These are phyloP conservation scores for Dioctria rufipes DNA, from an alignment of 2,888 invertebrate genomes.

Conservation along the genomic window DNA sequence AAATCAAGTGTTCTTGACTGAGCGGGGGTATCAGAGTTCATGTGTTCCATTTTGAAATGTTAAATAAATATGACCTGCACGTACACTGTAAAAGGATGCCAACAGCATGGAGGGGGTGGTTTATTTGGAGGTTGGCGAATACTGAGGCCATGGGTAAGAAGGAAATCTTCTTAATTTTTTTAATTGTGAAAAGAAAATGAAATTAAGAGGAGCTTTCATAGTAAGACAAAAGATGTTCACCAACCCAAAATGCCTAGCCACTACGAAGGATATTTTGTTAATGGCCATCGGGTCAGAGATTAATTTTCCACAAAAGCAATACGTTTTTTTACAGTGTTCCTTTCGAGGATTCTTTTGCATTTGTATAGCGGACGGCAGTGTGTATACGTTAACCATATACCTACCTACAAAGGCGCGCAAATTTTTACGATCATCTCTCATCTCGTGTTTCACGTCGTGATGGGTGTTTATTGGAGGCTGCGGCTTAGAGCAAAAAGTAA, in stretches of 20 bases:
- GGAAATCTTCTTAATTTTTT: too few species aligned
- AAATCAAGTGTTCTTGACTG: slow-evolving; percentile 56
- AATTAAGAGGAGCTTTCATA: too few species aligned
- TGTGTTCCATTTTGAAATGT: slow-evolving; percentile 60
- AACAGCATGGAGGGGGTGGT: not conserved
- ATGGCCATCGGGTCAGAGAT: not conserved
- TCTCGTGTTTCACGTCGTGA: slow-evolving; percentile 56
- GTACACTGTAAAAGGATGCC: not conserved
- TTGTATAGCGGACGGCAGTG: not conserved
- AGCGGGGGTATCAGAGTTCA: slow-evolving; percentile 59
- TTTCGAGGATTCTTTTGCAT: not conserved
- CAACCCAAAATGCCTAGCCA: too few species aligned
- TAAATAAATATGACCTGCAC: slow-evolving; percentile 58
- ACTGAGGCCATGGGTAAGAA: not conserved
- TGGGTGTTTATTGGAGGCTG: slow-evolving; percentile 70
- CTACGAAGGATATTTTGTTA: too few species aligned
- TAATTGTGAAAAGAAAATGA: too few species aligned
- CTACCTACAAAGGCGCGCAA: slow-evolving; percentile 9
- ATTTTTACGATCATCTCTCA: slow-evolving; percentile 53
- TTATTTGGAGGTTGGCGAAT: not conserved
- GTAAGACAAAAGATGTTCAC: too few species aligned
- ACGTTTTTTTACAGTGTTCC: slow-evolving; percentile 2
- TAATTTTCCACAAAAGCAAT: not conserved
- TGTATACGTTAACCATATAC: slow-evolving; percentile 34
- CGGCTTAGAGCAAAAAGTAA: slow-evolving; percentile 67